Evolutionary conservation across 2,888 invertebrate species (phyloP).

Genomic region (Conomelus anceps): DNA sequence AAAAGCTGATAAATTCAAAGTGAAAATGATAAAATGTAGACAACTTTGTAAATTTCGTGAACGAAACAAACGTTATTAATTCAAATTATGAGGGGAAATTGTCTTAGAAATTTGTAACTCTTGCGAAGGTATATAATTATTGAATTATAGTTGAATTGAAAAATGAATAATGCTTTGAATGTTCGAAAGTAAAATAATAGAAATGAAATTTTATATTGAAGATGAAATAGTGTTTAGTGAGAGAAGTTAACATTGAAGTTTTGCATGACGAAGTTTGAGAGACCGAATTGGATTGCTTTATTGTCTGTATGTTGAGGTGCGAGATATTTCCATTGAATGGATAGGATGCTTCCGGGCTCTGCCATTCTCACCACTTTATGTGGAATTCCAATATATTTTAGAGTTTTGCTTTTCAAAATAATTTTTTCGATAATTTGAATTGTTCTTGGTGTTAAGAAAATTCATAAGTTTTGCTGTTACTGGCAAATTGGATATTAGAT

Average conservation of each 20-base stretch:
- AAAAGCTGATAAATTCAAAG: slow-evolving; percentile 6
- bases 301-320: background rate
- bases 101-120: slow-evolving; percentile 22
- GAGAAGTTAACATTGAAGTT: background rate
- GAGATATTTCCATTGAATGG: background rate
- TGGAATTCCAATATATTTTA: background rate
- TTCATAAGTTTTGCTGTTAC: background rate
- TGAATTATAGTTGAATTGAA: slow-evolving; percentile 23
- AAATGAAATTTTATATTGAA: slow-evolving; percentile 27
- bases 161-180: slow-evolving; percentile 34
- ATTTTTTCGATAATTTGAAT: background rate
- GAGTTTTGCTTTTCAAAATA: background rate
- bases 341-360: background rate
- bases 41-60: slow-evolving; percentile 21
- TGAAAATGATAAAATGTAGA: slow-evolving; percentile 1
- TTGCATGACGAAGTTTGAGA: background rate
- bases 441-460: background rate
- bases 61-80: background rate
- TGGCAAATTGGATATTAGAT: background rate
- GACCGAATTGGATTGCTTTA: background rate
- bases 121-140: slow-evolving; percentile 20
- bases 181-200: slow-evolving; percentile 31
- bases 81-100: background rate
- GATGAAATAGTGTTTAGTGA: background rate
- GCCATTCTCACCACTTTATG: background rate